phyloP scores from a whole-genome alignment of 2,888 invertebrate genomes.

The Dorcus parallelipipedus region DNA sequence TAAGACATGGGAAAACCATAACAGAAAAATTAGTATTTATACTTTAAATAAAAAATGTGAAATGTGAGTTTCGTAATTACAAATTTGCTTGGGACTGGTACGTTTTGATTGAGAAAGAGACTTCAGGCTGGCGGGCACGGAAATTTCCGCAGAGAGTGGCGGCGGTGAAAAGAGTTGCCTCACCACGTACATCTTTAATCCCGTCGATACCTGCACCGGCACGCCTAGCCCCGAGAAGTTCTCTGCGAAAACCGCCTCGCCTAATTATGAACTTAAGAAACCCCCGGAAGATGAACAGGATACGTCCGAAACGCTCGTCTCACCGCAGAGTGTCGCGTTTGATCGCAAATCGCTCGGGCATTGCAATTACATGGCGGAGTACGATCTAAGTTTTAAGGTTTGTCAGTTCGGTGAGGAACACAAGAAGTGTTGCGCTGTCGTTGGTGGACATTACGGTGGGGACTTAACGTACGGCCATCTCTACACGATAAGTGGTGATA shows the following conservation, averaged over 20 bases:
- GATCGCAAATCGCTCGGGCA: slow-evolving; percentile 33
- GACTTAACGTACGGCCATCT: slow-evolving; percentile 45
- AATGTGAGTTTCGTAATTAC: too few species aligned
- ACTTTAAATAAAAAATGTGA: too few species aligned
- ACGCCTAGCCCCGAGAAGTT: slow-evolving; percentile 55
- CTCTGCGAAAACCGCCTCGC: slow-evolving; percentile 26
- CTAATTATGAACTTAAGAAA: slow-evolving; percentile 17
- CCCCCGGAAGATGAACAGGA: slow-evolving; percentile 27
- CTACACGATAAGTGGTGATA: slow-evolving; percentile 53
- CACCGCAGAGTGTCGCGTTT: slow-evolving; percentile 25
- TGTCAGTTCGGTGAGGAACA: slow-evolving; percentile 38
- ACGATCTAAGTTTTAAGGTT: slow-evolving; percentile 24
- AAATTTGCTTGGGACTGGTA: too few species aligned
- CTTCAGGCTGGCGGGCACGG: slow-evolving; percentile 45
- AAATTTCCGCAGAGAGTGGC: slow-evolving; percentile 28
- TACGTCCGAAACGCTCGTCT: slow-evolving; percentile 31
- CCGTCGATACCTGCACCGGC: slow-evolving; percentile 58
- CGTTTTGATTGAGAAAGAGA: slow-evolving; percentile 6
- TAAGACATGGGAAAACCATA: too few species aligned
- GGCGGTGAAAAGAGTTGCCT: slow-evolving; percentile 44
- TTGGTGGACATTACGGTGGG: slow-evolving; percentile 37
- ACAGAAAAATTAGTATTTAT: too few species aligned
- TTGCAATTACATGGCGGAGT: slow-evolving; percentile 32
- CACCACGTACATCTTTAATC: slow-evolving; percentile 56
- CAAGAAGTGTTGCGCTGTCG: slow-evolving; percentile 38